Evolutionary conservation across 2,797 vertebrate species (phyloP).

Genomic region (Thripadectes ignobilis): DNA sequence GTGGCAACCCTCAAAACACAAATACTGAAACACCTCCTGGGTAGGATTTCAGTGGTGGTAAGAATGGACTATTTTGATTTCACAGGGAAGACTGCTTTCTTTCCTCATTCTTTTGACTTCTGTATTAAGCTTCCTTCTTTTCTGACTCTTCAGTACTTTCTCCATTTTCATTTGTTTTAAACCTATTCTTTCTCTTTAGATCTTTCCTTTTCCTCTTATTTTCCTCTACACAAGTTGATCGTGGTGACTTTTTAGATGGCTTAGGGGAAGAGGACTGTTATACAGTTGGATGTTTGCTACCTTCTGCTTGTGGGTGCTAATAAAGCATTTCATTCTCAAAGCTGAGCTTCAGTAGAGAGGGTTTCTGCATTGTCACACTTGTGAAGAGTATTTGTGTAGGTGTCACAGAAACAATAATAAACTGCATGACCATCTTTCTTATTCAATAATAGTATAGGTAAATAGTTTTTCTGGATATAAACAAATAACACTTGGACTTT

Average conservation of each 20-base stretch:
- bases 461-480: neutral
- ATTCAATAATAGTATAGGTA: neutral
- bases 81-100: neutral
- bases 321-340: neutral
- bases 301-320: neutral
- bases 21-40: neutral
- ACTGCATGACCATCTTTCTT: neutral
- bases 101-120: neutral
- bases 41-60: neutral
- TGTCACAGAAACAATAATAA: neutral
- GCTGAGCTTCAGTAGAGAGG: neutral
- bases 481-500: neutral
- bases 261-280: neutral
- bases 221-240: neutral
- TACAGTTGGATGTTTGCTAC: neutral
- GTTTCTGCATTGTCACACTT: neutral
- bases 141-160: neutral
- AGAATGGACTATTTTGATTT: neutral
- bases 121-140: neutral
- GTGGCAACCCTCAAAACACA: neutral
- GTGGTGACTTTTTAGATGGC: neutral
- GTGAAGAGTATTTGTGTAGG: fast-evolving
- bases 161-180: neutral
- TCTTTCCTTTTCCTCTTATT: neutral
- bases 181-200: neutral